Evolutionary conservation across 2,797 vertebrate species (phyloP).

Genomic region (Sarcoramphus papa): DNA sequence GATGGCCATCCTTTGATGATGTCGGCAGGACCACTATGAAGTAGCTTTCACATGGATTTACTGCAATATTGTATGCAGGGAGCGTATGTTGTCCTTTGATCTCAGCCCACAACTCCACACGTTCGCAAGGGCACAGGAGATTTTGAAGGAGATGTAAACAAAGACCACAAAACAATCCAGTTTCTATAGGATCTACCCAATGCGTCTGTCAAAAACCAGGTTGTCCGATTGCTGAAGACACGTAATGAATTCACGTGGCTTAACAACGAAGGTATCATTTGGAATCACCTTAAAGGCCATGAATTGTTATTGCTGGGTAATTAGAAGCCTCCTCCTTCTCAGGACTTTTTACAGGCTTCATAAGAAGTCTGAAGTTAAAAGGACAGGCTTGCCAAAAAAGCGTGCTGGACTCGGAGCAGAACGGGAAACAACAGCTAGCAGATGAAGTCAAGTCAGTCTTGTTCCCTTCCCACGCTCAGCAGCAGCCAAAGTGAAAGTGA

Average conservation of each 20-base stretch:
- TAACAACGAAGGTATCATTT: not conserved
- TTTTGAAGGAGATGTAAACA: not conserved
- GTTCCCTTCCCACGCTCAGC: not conserved
- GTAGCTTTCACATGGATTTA: not conserved
- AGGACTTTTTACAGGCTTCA: not conserved
- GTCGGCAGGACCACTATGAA: not conserved
- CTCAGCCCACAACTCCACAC: not conserved
- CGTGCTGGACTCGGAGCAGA: not conserved
- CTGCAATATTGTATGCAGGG: not conserved
- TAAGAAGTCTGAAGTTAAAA: not conserved
- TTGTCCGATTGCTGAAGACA: not conserved
- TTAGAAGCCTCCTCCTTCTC: not conserved
- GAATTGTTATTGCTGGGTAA: not conserved
- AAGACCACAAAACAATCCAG: too few species aligned
- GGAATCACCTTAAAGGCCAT: not conserved
- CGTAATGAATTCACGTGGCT: not conserved
- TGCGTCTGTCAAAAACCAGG: not conserved
- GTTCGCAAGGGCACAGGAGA: not conserved
- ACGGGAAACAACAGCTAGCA: not conserved
- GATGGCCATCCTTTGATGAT: not conserved
- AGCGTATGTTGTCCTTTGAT: not conserved
- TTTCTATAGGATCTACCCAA: not conserved
- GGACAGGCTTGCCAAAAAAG: not conserved
- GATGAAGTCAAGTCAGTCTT: not conserved
- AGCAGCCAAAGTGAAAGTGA: not conserved